These are phyloP conservation scores for Steromphala cineraria DNA, from an alignment of 2,888 invertebrate species.

Conservation along the genomic window DNA sequence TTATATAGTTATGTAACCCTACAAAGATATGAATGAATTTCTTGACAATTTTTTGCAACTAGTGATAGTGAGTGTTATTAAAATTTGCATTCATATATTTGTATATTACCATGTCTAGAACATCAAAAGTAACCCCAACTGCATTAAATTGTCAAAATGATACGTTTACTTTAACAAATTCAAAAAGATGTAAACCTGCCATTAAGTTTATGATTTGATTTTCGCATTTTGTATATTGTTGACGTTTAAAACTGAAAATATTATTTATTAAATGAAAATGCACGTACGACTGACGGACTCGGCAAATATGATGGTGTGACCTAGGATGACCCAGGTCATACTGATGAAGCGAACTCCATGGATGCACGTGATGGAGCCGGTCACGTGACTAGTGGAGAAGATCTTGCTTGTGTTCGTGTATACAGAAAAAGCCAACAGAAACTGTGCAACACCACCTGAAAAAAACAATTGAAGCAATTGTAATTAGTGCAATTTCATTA, in stretches of 20 bases:
- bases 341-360: constrained; percentile 81
- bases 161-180: too few species aligned
- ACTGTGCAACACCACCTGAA: constrained; percentile 38
- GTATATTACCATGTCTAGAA: too few species aligned
- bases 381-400: constrained; percentile 45
- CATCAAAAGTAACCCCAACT: too few species aligned
- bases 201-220: background rate
- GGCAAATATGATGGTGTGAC: constrained; percentile 56
- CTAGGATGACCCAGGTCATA: constrained; percentile 72
- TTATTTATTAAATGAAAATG: too few species aligned
- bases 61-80: too few species aligned
- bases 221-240: background rate
- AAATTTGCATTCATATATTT: too few species aligned
- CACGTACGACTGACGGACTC: background rate
- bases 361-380: constrained; percentile 79
- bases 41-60: too few species aligned
- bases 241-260: background rate
- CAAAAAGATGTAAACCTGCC: background rate
- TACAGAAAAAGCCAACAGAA: constrained; percentile 55
- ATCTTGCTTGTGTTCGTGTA: constrained; percentile 57
- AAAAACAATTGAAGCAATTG: background rate
- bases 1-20: too few species aligned
- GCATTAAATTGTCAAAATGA: too few species aligned
- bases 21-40: too few species aligned
- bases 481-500: background rate